Percentiles rank a stretch among this genome's conserved stretches.
Evolutionary conservation across 2,797 vertebrate genomes (phyloP).

Genomic region (Rhincodon typus): DNA sequence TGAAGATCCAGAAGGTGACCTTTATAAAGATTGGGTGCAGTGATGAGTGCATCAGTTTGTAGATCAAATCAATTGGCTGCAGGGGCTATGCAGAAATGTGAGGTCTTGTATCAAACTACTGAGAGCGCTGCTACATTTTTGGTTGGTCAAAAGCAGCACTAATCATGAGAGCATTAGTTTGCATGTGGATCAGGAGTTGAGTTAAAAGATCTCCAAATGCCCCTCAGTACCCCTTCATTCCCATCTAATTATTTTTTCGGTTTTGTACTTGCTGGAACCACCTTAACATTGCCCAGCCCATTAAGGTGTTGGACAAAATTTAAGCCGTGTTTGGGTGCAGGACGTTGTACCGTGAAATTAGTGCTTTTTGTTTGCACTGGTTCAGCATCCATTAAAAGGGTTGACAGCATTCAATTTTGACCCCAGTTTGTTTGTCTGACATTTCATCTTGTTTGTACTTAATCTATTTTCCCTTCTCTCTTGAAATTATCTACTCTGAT

Average conservation of each 20-base stretch:
- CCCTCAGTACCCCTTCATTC: background rate
- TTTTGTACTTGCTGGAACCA: background rate
- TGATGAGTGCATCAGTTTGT: background rate
- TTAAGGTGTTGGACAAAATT: background rate
- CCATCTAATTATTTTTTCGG: background rate
- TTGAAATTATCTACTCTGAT: background rate
- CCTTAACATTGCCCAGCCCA: background rate
- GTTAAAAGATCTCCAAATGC: background rate
- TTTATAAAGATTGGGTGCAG: background rate
- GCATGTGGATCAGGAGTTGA: background rate
- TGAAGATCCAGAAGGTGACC: background rate
- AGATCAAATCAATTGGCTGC: background rate
- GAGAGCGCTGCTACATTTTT: background rate
- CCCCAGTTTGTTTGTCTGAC: background rate
- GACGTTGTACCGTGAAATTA: background rate
- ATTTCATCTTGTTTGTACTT: background rate
- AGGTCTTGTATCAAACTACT: background rate
- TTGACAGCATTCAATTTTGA: background rate
- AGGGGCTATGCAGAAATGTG: background rate
- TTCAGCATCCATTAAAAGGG: background rate
- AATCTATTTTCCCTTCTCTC: background rate
- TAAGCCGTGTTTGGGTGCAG: background rate
- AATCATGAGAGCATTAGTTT: background rate
- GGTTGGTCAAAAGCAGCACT: background rate
- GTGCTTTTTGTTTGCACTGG: background rate